These are phyloP conservation scores for Holacanthus passer DNA, from an alignment of 2,113 vertebrate genomes.

Conservation along the genomic window DNA sequence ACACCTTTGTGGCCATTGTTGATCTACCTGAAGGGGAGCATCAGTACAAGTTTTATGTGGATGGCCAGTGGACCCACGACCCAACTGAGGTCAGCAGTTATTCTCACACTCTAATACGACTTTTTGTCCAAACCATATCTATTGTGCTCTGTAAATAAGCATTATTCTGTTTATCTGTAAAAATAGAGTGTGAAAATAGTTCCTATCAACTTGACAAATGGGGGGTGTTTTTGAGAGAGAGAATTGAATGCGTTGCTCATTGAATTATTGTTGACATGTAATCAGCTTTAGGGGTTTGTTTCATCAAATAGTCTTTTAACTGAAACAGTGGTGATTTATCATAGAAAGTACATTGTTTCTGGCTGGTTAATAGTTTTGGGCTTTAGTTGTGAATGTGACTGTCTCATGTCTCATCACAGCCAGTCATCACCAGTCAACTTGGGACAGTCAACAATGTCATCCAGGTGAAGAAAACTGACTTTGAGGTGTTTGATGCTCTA, in stretches of 20 bases:
- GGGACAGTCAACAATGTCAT: slow-evolving; percentile 98
- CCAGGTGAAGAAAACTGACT: slow-evolving; percentile 99
- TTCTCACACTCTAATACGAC: neutral
- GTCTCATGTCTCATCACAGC: slow-evolving; percentile 78
- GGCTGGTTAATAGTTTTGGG: neutral
- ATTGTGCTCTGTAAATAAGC: neutral
- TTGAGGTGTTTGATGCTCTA: slow-evolving; percentile 98
- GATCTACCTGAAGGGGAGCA: slow-evolving; percentile 98
- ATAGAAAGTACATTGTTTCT: neutral
- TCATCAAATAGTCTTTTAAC: neutral
- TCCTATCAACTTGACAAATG: neutral
- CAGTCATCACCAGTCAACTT: slow-evolving; percentile 93
- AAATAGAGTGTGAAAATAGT: neutral
- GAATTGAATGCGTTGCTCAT: neutral
- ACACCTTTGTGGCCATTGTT: slow-evolving; percentile 97
- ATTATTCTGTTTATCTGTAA: neutral
- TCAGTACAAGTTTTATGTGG: slow-evolving; percentile 98
- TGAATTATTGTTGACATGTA: neutral
- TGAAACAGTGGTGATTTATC: neutral
- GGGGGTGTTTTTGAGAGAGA: no score
- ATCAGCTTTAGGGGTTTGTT: neutral
- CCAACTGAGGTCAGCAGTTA: slow-evolving; percentile 89
- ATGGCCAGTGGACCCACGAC: slow-evolving; percentile 98
- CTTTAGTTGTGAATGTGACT: slow-evolving; percentile 1
- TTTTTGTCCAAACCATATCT: neutral